Percentiles rank a stretch among this genome's conserved stretches.
phyloP scores from a whole-genome alignment of 2,888 invertebrate genomes.

The Leptopilina myrica region DNA sequence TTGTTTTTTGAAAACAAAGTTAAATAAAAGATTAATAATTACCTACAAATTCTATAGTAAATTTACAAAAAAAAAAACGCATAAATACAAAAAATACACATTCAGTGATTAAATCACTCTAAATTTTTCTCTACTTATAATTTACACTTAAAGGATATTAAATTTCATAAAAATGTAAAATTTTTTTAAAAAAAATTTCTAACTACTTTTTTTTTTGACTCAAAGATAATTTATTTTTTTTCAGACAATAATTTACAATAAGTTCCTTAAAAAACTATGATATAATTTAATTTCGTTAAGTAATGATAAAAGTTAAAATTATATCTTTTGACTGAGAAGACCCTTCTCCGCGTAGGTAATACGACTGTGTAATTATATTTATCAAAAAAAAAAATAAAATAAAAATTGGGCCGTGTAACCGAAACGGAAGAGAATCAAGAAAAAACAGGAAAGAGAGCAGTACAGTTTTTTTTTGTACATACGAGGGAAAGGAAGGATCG shows the following conservation, averaged over 20 bases:
- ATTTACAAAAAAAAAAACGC: no score
- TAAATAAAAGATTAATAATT: not conserved
- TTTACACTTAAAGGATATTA: no score
- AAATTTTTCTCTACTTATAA: no score
- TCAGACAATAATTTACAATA: no score
- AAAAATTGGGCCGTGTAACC: not conserved
- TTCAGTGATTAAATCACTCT: no score
- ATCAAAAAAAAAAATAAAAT: no score
- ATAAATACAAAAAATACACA: no score
- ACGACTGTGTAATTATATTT: not conserved
- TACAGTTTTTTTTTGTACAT: conserved; percentile 52
- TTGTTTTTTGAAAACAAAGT: conserved; percentile 1
- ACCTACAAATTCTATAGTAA: no score
- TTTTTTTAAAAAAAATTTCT: not conserved
- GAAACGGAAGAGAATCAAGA: conserved; percentile 49
- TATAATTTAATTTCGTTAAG: not conserved
- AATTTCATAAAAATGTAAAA: not conserved
- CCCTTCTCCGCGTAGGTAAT: conserved; percentile 18
- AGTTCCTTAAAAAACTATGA: no score
- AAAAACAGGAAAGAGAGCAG: conserved; percentile 56
- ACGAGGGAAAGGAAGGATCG: conserved; percentile 59
- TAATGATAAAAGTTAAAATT: not conserved
- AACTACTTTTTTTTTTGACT: not conserved
- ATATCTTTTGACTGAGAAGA: conserved; percentile 20
- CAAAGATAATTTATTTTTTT: not conserved